Evolutionary conservation across 2,113 vertebrate genomes (phyloP).

Genomic region (Mohoua ochrocephala): DNA sequence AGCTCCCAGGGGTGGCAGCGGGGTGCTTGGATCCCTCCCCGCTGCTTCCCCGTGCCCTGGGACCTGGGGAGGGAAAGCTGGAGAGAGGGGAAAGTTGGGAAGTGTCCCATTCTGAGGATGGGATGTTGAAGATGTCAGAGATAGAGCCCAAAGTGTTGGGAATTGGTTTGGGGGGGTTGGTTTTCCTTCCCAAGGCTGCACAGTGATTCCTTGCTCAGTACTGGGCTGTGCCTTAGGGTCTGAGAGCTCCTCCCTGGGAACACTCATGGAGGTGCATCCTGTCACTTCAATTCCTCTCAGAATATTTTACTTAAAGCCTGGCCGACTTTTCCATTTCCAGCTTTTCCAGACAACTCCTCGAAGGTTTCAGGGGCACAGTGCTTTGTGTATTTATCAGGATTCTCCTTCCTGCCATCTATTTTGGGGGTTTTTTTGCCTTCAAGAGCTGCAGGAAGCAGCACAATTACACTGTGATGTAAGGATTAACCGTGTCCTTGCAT

Average conservation of each 20-base stretch:
- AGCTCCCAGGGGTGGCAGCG: rapidly evolving
- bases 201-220: rapidly evolving
- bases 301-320: neutral
- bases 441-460: neutral
- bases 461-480: neutral
- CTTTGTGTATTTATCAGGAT: neutral
- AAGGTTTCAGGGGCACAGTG: neutral
- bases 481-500: neutral
- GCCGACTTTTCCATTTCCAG: neutral
- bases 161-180: rapidly evolving
- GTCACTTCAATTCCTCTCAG: neutral
- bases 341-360: neutral
- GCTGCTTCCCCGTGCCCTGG: rapidly evolving
- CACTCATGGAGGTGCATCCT: rapidly evolving
- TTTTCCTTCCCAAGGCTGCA: neutral
- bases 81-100: neutral
- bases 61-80: neutral
- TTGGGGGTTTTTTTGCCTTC: neutral
- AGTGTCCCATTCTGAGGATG: rapidly evolving
- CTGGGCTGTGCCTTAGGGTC: neutral
- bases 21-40: rapidly evolving
- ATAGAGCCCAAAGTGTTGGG: neutral
- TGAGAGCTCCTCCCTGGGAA: neutral
- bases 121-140: neutral
- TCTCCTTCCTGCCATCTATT: neutral